Evolutionary conservation across 2,797 vertebrate genomes (phyloP), one percentile per base, ranked within the genome.

Genomic region (Rachycentron canadum): DNA sequence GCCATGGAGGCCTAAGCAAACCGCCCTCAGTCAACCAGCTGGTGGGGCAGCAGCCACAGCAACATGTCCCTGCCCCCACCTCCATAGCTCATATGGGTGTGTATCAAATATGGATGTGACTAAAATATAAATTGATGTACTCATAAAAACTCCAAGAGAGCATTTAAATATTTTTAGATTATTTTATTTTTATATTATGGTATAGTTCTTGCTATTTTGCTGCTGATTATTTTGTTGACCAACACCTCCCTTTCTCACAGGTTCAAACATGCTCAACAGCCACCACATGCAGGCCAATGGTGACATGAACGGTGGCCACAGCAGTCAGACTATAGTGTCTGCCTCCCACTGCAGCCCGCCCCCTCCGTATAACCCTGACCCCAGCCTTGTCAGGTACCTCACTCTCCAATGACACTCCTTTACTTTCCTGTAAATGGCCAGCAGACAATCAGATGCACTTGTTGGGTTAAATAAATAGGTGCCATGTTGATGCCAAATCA

Each of bases 281-380:
- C 97, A 99, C 84, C 84, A 96, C 90, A 96, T 99, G 96, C 96
- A 97, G 25, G 72, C 94, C 79, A 98, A 97, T 0, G 95, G 98
- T 1, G 98, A 99, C 34, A 96, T 99, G 94, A 99, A 97, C 0
- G 96, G 98, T 7, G 94, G 94, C 63, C 98, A 99, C 90, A 72
- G 96, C 0, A 95, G 96, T 52, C 98, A 99, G 93, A 90, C 97
- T 72, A 94, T 99, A 96, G 95, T 97, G 84, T 97, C 97, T 0
- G 96, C 97, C 30, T 96, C 98, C 0, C 98, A 99, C 92, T 99
- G 97, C 94, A 98, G 96, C 41, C 97, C 98, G 0, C 98, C 98
- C n/a, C 98, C 98, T 10, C 96, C 96, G 59, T 99, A 99, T 95
- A 98, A 96, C 73, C 97, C 98, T 1, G 98, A 99, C 92, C 97